Conservation (phyloP, 1,140 invertebrate genomes). For the Portunus trituberculatus region DNA sequence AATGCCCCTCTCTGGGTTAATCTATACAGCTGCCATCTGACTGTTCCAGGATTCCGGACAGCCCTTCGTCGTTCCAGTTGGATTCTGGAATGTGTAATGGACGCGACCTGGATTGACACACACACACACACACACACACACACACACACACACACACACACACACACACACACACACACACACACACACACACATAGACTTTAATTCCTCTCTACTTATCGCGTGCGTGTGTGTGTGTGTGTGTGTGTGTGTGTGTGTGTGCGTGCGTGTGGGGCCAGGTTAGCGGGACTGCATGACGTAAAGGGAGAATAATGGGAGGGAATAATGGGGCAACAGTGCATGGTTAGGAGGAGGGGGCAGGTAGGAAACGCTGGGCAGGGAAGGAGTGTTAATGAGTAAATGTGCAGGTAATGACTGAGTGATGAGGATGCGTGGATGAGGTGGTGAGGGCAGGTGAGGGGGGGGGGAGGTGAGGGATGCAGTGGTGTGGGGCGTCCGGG, state of each 20-base stretch:
- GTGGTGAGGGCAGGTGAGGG: background rate
- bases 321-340: background rate
- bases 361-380: background rate
- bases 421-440: background rate
- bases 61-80: background rate
- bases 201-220: background rate
- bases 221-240: background rate
- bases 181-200: background rate
- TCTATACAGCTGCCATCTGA: background rate
- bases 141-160: constrained; percentile 15
- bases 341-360: no score
- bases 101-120: constrained; percentile 27
- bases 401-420: background rate
- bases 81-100: constrained; percentile 4
- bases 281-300: background rate
- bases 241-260: background rate
- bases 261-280: background rate
- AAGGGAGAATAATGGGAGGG: background rate
- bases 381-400: background rate
- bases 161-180: background rate
- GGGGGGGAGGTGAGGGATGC: background rate
- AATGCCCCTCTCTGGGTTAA: background rate
- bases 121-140: constrained; percentile 20
- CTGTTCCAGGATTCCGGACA: constrained; percentile 9
- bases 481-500: background rate